These are phyloP conservation scores for Gryon sp. DNA, from an alignment of 1,140 invertebrate species.

Conservation along the genomic window DNA sequence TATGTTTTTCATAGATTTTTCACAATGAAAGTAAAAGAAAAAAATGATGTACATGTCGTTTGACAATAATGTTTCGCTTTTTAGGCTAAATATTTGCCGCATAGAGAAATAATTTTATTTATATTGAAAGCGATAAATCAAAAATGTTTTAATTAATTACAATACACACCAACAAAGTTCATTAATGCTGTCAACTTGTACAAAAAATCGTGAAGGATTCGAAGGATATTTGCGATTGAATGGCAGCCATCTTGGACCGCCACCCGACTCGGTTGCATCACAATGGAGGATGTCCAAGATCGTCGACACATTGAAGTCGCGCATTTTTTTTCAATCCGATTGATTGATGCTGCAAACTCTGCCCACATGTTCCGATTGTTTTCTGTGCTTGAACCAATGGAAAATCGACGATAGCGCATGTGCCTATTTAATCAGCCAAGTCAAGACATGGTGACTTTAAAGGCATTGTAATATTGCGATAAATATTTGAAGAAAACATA, in stretches of 20 bases:
- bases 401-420: slow-evolving; percentile 1
- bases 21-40: no score
- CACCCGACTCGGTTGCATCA: slow-evolving; percentile 53
- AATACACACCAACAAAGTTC: no score
- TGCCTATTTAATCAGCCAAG: slow-evolving; percentile 13
- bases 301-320: slow-evolving; percentile 37
- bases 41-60: no score
- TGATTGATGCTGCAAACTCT: slow-evolving; percentile 42
- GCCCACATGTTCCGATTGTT: slow-evolving; percentile 41
- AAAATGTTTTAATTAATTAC: no score
- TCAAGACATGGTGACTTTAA: not conserved
- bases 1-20: no score
- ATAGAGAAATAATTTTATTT: no score
- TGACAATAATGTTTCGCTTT: no score
- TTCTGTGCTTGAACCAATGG: slow-evolving; percentile 2
- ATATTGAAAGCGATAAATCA: no score
- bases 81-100: no score
- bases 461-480: slow-evolving; percentile 3
- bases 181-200: not conserved
- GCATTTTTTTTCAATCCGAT: slow-evolving; percentile 30
- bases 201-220: not conserved
- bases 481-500: slow-evolving; percentile 1
- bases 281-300: slow-evolving; percentile 66
- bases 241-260: slow-evolving; percentile 69
- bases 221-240: slow-evolving; percentile 9